Evolutionary conservation across 2,113 vertebrate genomes (phyloP).

Genomic region (Daubentonia madagascariensis): DNA sequence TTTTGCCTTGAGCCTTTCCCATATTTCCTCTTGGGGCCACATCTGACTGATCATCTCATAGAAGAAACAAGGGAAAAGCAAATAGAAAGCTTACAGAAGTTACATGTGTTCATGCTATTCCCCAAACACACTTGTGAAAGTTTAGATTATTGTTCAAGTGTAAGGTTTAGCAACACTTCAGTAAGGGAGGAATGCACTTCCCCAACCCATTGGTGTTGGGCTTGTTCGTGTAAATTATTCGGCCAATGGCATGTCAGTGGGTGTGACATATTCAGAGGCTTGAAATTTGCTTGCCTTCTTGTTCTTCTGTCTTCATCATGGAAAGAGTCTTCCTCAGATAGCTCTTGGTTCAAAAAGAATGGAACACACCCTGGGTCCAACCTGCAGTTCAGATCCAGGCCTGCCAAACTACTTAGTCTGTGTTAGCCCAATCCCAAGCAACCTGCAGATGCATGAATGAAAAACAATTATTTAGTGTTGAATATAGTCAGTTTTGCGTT

Average conservation of each 20-base stretch:
- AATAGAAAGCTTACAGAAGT: background rate
- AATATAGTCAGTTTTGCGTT: background rate
- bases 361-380: background rate
- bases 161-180: background rate
- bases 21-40: background rate
- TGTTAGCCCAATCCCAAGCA: background rate
- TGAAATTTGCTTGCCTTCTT: background rate
- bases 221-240: background rate
- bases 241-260: background rate
- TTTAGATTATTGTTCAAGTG: background rate
- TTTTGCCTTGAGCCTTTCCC: background rate
- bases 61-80: background rate
- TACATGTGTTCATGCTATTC: background rate
- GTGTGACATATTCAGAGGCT: fast-evolving
- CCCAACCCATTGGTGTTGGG: background rate
- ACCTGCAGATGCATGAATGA: background rate
- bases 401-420: too few relatives aligned
- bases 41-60: background rate
- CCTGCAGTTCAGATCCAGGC: background rate
- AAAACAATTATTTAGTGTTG: background rate
- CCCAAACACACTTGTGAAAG: background rate
- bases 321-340: background rate
- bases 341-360: background rate
- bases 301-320: background rate
- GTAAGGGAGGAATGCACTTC: background rate